A percentile compares a stretch with the other conserved stretches of the same genome.
Conservation (phyloP, 1,140 invertebrate species). For the Rhopalosiphum padi region DNA sequence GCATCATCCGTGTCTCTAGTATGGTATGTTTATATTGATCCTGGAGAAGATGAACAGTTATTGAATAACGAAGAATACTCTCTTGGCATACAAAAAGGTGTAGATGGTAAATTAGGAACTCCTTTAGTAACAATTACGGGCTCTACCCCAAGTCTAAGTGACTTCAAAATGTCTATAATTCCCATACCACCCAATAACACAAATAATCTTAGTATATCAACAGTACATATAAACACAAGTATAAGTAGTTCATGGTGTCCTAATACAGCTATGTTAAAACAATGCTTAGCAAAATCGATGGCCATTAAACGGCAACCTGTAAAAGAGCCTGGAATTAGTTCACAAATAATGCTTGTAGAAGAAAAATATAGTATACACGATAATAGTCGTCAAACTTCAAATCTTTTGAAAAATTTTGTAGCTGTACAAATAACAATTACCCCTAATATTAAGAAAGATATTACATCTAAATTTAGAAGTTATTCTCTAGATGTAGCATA, state of each 20-base stretch:
- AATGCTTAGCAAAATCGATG: constrained; percentile 29
- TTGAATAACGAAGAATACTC: background rate
- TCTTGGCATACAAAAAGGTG: background rate
- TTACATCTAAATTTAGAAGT: constrained; percentile 12
- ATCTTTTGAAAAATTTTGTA: constrained; percentile 15
- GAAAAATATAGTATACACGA: background rate
- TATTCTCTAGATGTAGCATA: constrained; percentile 80
- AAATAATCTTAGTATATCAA: background rate
- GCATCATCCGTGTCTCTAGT: constrained; percentile 67
- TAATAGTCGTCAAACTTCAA: background rate
- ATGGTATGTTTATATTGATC: constrained; percentile 68
- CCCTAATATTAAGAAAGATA: background rate
- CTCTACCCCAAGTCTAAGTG: constrained; percentile 15
- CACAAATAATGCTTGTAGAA: constrained; percentile 9
- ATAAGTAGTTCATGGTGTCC: constrained; percentile 18
- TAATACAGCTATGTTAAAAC: background rate
- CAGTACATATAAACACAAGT: constrained; percentile 14
- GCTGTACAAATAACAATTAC: constrained; percentile 37
- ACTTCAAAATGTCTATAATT: constrained; percentile 38
- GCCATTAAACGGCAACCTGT: background rate
- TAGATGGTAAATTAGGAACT: background rate
- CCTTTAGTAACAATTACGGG: constrained; percentile 10
- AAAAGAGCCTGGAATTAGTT: background rate
- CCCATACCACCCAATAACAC: background rate
- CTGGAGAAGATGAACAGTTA: constrained; percentile 63